Evolutionary conservation across 2,888 invertebrate species (phyloP), one percentile per base, ranked within the genome.

Genomic region (Leptopilina syphax): DNA sequence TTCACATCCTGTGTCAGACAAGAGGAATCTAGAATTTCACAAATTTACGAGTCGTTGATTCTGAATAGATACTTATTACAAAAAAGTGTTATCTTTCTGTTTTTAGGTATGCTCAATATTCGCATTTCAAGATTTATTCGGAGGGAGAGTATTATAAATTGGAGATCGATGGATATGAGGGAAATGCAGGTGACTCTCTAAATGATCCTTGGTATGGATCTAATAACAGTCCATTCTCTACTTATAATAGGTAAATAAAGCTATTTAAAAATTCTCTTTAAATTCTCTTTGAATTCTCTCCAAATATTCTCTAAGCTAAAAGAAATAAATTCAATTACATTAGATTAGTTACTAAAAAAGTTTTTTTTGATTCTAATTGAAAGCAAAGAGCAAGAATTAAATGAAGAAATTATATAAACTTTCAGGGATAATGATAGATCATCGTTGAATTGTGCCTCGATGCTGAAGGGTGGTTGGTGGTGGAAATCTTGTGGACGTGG

Each of bases 401-500:
- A 9, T 10, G 18, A 3, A 2, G 18, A 60, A 60, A 60, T n/a
- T 60, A 12, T 7, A 60, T 63, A 6, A 34, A 78, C 83, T 93
- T 93, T 47, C 93, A 96, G 97, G 91, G 97, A 97, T 90, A 97
- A 98, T 90, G 97, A 98, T 92, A 93, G 97, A 88, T 97, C 97
- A 65, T 97, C 97, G 82, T 93, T 97, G 87, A 98, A 98, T 92
- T 97, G 97, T 90, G 97, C 97, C 34, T 97, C 97, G 18, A 97
- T 97, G 97, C 93, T 98, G 85, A 97, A 97, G 92, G 97, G 97
- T 77, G 97, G 97, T 6, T 98, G 97, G 97, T 98, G 97, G 97
- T 97, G 97, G 97, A 97, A 97, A 90, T 97, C 97, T 0, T 98
- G 97, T 89, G 97, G 97, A 41, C 94, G 97, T 88, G 97, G 97